Evolutionary conservation across 2,113 vertebrate species (phyloP).

Genomic region (Addax nasomaculatus): DNA sequence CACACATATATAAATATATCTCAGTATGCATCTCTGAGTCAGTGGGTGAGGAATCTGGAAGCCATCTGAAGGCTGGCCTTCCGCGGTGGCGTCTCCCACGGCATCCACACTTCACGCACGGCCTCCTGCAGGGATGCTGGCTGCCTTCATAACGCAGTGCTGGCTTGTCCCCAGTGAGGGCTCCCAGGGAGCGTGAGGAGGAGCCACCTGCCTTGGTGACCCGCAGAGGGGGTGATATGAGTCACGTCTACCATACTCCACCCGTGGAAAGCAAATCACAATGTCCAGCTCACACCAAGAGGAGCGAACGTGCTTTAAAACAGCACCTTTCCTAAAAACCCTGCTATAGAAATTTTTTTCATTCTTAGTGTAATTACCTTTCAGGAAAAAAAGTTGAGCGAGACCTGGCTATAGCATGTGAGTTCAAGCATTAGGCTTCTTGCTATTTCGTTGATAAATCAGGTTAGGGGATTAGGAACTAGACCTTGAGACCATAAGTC

Average conservation of each 20-base stretch:
- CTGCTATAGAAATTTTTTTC: too few species aligned
- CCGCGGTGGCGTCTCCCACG: rapidly evolving
- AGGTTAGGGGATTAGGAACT: not conserved
- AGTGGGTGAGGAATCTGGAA: not conserved
- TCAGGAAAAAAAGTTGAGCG: not conserved
- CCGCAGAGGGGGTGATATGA: rapidly evolving
- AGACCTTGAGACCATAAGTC: not conserved
- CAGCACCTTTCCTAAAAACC: rapidly evolving
- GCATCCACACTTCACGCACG: rapidly evolving
- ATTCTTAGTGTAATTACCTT: rapidly evolving
- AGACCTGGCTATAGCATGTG: not conserved
- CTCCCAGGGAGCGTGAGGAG: not conserved
- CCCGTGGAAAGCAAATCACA: not conserved
- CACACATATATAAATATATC: not conserved
- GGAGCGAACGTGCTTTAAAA: rapidly evolving
- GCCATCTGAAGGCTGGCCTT: not conserved
- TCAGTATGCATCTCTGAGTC: not conserved
- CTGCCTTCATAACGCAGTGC: rapidly evolving
- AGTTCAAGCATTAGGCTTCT: not conserved
- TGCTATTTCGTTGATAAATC: too few species aligned
- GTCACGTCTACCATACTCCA: rapidly evolving
- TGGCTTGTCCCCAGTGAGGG: rapidly evolving
- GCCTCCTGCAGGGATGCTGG: rapidly evolving
- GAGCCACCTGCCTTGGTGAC: not conserved
- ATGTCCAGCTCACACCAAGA: not conserved